Base-by-base conservation (phyloP, 2,888 invertebrate genomes). In the Endomychus coccineus region DNA sequence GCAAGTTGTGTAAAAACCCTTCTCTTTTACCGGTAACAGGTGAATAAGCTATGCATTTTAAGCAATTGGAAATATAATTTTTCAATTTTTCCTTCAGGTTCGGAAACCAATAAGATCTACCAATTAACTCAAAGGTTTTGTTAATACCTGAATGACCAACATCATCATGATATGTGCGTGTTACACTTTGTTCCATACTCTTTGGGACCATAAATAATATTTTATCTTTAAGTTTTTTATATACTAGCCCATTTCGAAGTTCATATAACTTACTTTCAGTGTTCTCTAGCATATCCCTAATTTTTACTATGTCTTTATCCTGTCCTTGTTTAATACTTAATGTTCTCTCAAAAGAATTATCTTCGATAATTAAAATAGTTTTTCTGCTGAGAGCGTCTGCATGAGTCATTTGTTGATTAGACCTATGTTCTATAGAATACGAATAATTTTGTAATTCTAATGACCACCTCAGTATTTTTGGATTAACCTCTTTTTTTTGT, bases 51-150 rank as follows among this genome's bases (percentile, higher is more conserved):
- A 56, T 42, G 36, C 55, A 58, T 34, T 49, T 51, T 15, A 57
- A 19, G 38, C 53, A 57, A 33, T 49, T 53, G 5, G 13, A 6
- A 27, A 56, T 43, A 30, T 51, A 46, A 9, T 16, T 28, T 31
- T 43, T 51, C 4, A 45, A 36, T 30, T 51, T 46, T 11, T 46
- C 34, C 7, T 38, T 49, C 42, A 56, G 43, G 11, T 48, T 45
- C 6, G 54, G 49, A 42, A 61, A 58, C 52, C 56, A 59, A 44
- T 56, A 59, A 12, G 35, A 39, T 36, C 39, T 32, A 14, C 14
- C 41, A 27, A 60, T 23, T 9, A 42, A 34, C 12, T 55, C 45
- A 12, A 48, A 33, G 15, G 44, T 47, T 43, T 56, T 56, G 3
- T 53, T 53, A 4, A 50, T 31, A 4, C 55, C 56, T 32, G 53